A percentile compares a stretch with the other conserved stretches of the same genome.
phyloP scores from a whole-genome alignment of 1,140 invertebrate species.

The Lineus longissimus region DNA sequence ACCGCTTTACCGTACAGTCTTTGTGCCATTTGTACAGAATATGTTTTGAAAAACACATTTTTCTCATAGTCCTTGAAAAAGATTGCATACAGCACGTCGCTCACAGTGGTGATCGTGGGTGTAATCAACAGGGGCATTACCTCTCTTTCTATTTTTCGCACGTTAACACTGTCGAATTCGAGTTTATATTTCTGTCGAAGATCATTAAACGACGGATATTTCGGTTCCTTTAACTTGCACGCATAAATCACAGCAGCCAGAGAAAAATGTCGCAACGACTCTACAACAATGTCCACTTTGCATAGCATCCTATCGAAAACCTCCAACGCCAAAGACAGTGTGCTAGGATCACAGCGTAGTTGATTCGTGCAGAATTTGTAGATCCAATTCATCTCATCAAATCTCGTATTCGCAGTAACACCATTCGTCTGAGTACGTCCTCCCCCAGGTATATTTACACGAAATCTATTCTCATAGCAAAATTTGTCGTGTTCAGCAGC shows the following conservation, averaged over 20 bases:
- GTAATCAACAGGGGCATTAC: neutral
- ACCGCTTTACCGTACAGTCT: neutral
- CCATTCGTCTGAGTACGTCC: neutral
- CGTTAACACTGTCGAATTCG: neutral
- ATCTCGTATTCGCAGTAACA: neutral
- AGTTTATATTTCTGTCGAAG: neutral
- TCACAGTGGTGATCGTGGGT: neutral
- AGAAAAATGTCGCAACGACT: neutral
- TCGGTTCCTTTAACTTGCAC: neutral
- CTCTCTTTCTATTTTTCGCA: neutral
- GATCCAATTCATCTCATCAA: neutral
- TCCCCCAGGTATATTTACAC: neutral
- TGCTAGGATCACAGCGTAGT: neutral
- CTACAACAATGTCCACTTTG: neutral
- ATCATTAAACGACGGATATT: neutral
- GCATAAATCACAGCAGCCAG: neutral
- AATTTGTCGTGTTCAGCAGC: neutral
- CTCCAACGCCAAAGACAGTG: neutral
- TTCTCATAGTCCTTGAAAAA: neutral
- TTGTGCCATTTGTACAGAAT: neutral
- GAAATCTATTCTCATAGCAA: neutral
- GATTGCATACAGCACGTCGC: neutral
- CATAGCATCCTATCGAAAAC: neutral
- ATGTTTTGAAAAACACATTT: neutral
- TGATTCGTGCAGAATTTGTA: neutral